Base-by-base conservation (phyloP, 1,140 invertebrate species). In the Zaprionus capensis region DNA sequence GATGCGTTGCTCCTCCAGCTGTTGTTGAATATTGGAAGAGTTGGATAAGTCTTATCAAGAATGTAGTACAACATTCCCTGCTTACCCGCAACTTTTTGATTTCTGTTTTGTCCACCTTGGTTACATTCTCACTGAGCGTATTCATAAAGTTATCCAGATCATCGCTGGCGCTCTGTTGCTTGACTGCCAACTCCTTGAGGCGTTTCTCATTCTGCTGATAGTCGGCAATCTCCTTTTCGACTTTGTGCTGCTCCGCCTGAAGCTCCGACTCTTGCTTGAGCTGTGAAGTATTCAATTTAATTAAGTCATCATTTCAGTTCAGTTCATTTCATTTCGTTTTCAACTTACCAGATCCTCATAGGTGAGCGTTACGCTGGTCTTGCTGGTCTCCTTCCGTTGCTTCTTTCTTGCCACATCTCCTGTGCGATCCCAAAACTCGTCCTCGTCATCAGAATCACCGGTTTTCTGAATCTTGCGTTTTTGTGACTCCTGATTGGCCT, bases 341-440 rank as follows among this genome's bases (percentile, higher is more conserved):
- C n/a, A 26, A 51, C 72, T 11, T 78, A 97, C 96, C 94, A 99
- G 93, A 65, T 95, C 95, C 68, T 97, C 95, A 92, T 98, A 98
- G 7, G 97, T 98, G 91, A 94, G 79, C 0, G 94, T 91, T 24
- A 91, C 92, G 31, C 84, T 94, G 86, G 49, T 94, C 93, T 38
- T 94, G 71, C 87, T 95, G 95, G 46, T 96, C 94, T 80, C 95
- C 94, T 78, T 94, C 83, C 93, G 94, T 78, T 96, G 94, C 15
- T 98, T 94, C 93, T 99, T 99, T 71, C 95, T 95, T 91, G 99
- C 98, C 34, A 99, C 95, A 58, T 96, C 95, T 7, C 99, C 99
- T 11, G 99, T 99, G 81, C 99, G 94, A 93, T 99, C 99, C 59
- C 99, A 94, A 93, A 97, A 99, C 17, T 96, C 97, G 93, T 99